Evolutionary conservation across 2,888 invertebrate genomes (phyloP).

Genomic region (Drosophila leonis): DNA sequence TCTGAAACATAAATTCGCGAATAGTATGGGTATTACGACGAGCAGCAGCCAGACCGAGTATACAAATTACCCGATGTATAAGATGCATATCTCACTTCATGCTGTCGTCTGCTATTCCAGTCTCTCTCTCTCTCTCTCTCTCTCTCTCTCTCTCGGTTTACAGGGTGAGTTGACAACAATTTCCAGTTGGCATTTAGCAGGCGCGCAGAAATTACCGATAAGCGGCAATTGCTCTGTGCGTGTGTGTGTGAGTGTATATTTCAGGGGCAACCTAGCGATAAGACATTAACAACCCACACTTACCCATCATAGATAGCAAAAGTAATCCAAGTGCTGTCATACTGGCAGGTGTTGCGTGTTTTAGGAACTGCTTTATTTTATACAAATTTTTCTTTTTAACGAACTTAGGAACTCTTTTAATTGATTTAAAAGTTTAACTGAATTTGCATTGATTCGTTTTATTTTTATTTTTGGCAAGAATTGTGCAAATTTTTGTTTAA

Average conservation of each 20-base stretch:
- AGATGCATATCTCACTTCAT: constrained; percentile 12
- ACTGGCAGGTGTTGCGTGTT: constrained; percentile 35
- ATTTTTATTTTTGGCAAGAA: constrained; percentile 59
- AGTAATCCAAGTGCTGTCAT: constrained; percentile 80
- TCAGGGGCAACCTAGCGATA: constrained; percentile 56
- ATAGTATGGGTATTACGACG: constrained; percentile 12
- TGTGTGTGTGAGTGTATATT: constrained; percentile 17
- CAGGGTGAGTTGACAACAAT: constrained; percentile 37
- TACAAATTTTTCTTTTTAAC: constrained; percentile 4
- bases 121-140: not conserved
- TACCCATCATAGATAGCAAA: constrained; percentile 82
- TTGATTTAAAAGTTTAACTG: constrained; percentile 6
- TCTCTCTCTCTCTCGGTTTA: not conserved
- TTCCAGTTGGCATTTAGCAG: constrained; percentile 53
- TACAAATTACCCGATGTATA: constrained; percentile 16
- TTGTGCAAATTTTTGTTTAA: constrained; percentile 46
- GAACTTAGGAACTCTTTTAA: constrained; percentile 23
- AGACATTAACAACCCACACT: constrained; percentile 57
- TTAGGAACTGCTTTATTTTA: constrained; percentile 55
- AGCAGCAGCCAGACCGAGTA: constrained; percentile 13
- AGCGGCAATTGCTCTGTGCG: constrained; percentile 12
- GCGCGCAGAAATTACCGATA: constrained; percentile 57
- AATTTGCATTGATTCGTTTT: constrained; percentile 7
- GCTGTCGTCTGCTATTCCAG: not conserved
- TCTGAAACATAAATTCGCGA: constrained; percentile 38